Evolutionary conservation across 2,113 vertebrate species (phyloP).

Genomic region (Tenrec ecaudatus): DNA sequence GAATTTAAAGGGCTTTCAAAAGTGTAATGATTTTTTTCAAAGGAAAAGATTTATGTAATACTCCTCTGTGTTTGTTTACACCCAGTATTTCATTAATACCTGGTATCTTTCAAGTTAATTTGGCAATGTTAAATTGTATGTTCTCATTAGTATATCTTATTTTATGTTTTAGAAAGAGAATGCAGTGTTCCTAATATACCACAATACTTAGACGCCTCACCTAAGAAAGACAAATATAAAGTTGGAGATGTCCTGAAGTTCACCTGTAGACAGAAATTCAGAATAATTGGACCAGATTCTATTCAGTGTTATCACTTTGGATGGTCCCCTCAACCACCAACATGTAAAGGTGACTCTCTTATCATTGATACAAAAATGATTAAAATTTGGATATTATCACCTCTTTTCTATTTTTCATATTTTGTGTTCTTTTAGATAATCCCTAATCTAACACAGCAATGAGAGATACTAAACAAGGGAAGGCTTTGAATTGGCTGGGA

Average conservation of each 20-base stretch:
- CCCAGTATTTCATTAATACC: too few species aligned
- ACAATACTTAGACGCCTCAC: rapidly evolving
- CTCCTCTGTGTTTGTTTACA: too few species aligned
- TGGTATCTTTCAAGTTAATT: neutral
- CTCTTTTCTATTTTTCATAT: neutral
- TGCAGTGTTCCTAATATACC: slow-evolving; percentile 52
- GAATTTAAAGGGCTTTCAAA: too few species aligned
- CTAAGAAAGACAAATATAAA: neutral
- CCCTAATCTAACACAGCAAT: neutral
- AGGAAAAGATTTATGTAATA: too few species aligned
- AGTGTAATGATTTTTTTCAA: too few species aligned
- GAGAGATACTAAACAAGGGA: neutral
- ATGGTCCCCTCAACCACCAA: slow-evolving; percentile 84
- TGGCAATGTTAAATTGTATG: neutral
- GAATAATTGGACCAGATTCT: slow-evolving; percentile 82
- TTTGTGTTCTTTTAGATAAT: neutral
- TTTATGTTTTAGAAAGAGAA: slow-evolving; percentile 72
- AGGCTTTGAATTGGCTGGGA: neutral
- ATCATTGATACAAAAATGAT: neutral
- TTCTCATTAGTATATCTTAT: slow-evolving; percentile 45
- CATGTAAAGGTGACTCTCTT: slow-evolving; percentile 84
- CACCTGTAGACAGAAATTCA: slow-evolving; percentile 47
- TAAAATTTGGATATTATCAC: neutral
- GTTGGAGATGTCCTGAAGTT: slow-evolving; percentile 82
- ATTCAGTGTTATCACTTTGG: slow-evolving; percentile 88